Evolutionary conservation across 2,113 vertebrate species (phyloP).

Genomic region (Nyctibius bracteatus): DNA sequence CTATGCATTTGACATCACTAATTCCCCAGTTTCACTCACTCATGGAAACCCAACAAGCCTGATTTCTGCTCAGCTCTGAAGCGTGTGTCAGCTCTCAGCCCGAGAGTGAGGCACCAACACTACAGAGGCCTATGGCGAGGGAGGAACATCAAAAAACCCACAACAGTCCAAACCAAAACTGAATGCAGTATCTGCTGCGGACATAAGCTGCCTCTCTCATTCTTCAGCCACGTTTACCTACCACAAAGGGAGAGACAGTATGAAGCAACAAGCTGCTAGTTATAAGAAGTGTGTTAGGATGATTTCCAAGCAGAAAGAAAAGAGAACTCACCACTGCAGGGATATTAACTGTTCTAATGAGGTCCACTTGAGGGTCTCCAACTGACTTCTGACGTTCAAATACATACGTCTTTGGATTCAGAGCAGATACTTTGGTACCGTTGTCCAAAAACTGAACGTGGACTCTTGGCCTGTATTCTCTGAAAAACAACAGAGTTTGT

Average conservation of each 20-base stretch:
- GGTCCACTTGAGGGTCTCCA: conserved; percentile 83
- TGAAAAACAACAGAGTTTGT: conserved; percentile 47
- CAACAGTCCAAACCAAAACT: not conserved
- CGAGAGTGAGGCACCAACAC: not conserved
- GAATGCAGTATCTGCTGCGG: not conserved
- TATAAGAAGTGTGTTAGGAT: not conserved
- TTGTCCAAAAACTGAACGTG: conserved; percentile 85
- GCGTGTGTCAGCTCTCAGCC: not conserved
- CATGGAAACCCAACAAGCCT: not conserved
- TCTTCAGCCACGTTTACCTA: not conserved
- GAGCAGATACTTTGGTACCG: conserved; percentile 84
- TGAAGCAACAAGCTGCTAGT: not conserved
- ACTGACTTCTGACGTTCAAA: conserved; percentile 85
- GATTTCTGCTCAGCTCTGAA: not conserved
- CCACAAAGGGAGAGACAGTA: not conserved
- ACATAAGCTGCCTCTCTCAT: not conserved
- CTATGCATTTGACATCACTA: not conserved
- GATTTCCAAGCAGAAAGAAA: not conserved
- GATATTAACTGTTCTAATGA: conserved; percentile 89
- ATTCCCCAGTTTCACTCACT: not conserved
- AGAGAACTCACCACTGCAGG: conserved; percentile 85
- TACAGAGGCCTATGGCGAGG: not conserved
- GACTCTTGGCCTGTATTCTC: conserved; percentile 87
- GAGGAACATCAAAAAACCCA: not conserved
- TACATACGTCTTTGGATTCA: conserved; percentile 88